Evolutionary conservation across 2,113 vertebrate species (phyloP), one percentile per base, ranked within the genome.

Genomic region (Muntiacus reevesi): DNA sequence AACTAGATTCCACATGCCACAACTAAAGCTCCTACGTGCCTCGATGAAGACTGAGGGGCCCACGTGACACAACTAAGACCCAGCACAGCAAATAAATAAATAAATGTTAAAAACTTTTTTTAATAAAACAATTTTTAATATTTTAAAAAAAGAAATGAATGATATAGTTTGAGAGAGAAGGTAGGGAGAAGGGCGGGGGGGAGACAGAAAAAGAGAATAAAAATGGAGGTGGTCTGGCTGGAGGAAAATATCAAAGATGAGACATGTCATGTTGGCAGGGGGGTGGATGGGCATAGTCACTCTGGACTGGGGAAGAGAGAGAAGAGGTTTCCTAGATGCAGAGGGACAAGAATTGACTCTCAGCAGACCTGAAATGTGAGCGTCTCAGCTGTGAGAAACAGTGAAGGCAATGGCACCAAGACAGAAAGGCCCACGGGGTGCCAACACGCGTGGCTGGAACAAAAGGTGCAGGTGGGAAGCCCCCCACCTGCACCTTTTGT

Each of bases 191-290:
- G 5, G 11, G 33, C 12, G 12, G 33, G 0, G 52, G 7, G 3
- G 27, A 8, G 21, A 23, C 43, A 45, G 36, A 14, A 54, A 45
- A 8, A 92, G 14, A 47, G 9, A 40, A 23, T 27, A 28, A 47
- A n/a, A 62, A 60, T 19, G 12, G 14, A 78, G 15, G 85, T 40
- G 7, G 10, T 52, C 33, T 30, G 12, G 45, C 28, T 36, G 64
- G 55, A 95, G 71, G 30, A 52, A 10, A 45, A 86, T 47, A 50
- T 40, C 71, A 82, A 81, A 17, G 60, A n/a, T 10, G 14, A 36
- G 30, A 16, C 3, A 23, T 5, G 25, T 36, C 1, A 1, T 23
- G 9, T 4, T 17, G n/a, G 82, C 17, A 17, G 17, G 17, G 0
- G 3, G 13, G 36, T 0, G 3, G 33, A 16, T 0, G 10, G 23